Base-by-base conservation (phyloP, 2,113 vertebrate genomes). In the Pholis gunnellus region DNA sequence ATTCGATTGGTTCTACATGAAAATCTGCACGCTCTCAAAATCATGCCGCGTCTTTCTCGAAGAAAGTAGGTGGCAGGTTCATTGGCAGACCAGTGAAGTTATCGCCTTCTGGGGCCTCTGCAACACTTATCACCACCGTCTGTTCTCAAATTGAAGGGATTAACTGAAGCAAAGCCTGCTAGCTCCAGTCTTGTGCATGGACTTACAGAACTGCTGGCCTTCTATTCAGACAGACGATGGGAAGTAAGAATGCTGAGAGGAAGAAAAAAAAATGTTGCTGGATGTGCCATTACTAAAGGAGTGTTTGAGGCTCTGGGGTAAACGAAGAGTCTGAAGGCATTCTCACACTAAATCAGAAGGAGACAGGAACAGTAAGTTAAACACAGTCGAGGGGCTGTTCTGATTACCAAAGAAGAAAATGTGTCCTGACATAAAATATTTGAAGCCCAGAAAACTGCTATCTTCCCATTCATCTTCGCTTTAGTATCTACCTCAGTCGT, bases 321-420 rank as follows among this genome's bases (percentile, higher is more conserved):
- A 61, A 81, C 44, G 6, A 6, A n/a, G 50, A 61, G 44, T 69
- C 50, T 40, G 63, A 25, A 50, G 68, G 74, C 67, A 73, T 84
- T 73, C 67, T 22, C 38, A 34, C 59, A 75, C 63, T 48, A 63
- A 71, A 71, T 74, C 46, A 79, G 57, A 68, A 15, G 50, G 40
- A 60, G 65, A 71, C 25, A 50, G 54, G 14, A 31, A 48, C 17
- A 44, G 77, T n/a, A n/a, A 79, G 60, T 67, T 60, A 74, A 82
- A 79, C 38, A 74, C 57, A 72, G 64, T 64, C 25, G 42, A 27
- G 46, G 60, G 50, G 57, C 74, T 72, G 66, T 48, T 76, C 76
- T 75, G 79, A 79, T 86, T 79, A 65, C 76, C 57, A 70, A 48
- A 38, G 31, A 82, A 60, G 69, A 75, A 78, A 87, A 82, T 72